Conservation (phyloP, 2,888 invertebrate genomes). For the Synergus japonicus region DNA sequence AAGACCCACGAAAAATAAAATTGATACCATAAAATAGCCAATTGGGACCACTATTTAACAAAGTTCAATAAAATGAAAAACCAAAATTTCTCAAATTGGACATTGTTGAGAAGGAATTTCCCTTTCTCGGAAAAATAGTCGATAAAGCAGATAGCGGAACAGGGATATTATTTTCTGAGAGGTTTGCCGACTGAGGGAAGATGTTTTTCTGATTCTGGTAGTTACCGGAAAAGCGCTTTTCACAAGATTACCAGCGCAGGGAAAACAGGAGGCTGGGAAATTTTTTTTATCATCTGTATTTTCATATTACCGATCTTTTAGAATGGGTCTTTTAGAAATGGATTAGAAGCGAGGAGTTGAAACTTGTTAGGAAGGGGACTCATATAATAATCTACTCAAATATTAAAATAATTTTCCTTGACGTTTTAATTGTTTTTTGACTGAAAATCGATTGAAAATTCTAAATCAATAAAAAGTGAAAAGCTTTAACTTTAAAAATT, state of each 20-base stretch:
- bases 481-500: too few relatives aligned
- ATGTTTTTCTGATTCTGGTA: conserved; percentile 3
- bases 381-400: too few relatives aligned
- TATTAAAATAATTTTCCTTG: too few relatives aligned
- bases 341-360: neutral
- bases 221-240: conserved; percentile 14
- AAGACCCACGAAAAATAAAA: neutral
- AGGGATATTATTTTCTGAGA: neutral
- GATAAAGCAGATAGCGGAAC: conserved; percentile 24
- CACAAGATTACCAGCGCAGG: neutral
- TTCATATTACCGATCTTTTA: conserved; percentile 7
- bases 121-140: neutral
- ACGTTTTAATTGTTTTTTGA: too few relatives aligned
- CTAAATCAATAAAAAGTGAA: too few relatives aligned
- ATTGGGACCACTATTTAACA: neutral
- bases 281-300: conserved; percentile 20
- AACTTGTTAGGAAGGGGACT: neutral
- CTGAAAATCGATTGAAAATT: too few relatives aligned
- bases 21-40: neutral
- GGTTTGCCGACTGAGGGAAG: conserved; percentile 25
- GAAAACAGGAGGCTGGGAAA: neutral
- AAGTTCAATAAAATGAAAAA: neutral
- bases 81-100: neutral
- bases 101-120: neutral
- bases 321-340: conserved; percentile 4